Percentiles rank a stretch among this genome's conserved stretches.
phyloP scores from a whole-genome alignment of 1,140 invertebrate genomes.

The Acromyrmex echinatior region DNA sequence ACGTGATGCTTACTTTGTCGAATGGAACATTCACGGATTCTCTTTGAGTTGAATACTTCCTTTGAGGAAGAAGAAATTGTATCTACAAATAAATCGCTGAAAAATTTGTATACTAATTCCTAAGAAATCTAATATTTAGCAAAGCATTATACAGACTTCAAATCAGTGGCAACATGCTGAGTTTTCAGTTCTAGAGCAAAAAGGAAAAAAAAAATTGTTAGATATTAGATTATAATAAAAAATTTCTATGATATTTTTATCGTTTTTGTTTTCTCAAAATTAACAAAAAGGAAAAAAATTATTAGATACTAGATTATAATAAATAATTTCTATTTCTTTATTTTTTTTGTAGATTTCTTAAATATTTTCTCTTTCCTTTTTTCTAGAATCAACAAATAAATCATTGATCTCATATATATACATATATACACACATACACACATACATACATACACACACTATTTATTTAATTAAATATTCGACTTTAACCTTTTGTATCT shows the following conservation, averaged over 20 bases:
- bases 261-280: not conserved
- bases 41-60: conserved; percentile 21
- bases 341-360: not conserved
- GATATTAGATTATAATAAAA: not conserved
- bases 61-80: not conserved
- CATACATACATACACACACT: too few relatives aligned
- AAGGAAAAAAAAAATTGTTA: not conserved
- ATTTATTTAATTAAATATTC: not conserved
- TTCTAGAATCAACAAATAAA: not conserved
- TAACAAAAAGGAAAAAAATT: not conserved
- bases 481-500: not conserved
- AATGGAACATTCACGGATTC: conserved; percentile 34
- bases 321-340: not conserved
- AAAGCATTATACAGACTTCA: not conserved
- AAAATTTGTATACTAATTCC: conserved; percentile 41
- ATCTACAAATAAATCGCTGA: not conserved
- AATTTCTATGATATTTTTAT: not conserved
- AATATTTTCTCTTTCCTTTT: not conserved
- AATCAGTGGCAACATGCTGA: not conserved
- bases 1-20: conserved; percentile 41
- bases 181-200: not conserved
- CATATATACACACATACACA: too few relatives aligned
- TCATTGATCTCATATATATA: not conserved
- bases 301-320: not conserved
- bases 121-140: conserved; percentile 16